Evolutionary conservation across 1,140 invertebrate species (phyloP), one percentile per base, ranked within the genome.

Genomic region (Spodoptera frugiperda): DNA sequence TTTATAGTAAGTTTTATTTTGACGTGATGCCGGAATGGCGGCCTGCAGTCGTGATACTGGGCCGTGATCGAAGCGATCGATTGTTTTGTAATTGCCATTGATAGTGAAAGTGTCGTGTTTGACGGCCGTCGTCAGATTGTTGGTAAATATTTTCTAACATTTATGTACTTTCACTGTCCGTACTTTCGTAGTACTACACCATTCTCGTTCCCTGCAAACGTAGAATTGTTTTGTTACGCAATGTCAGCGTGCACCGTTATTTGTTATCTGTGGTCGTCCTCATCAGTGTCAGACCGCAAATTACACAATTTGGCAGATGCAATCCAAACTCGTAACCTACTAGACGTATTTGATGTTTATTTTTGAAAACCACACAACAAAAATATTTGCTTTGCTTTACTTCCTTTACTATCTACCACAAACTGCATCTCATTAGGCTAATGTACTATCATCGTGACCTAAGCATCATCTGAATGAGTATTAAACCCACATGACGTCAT

Each of bases 81-180:
- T 82, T 82, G 82, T 80, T 80, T 79, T 63, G 68, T 86, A 84
- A 86, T 82, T 84, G 79, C 75, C 82, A 84, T 82, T 84, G 84
- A 86, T 81, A 86, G 84, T 84, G 84, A 86, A 84, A 86, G 84
- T 82, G 77, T 78, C 63, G 44, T 68, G 65, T 51, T 78, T 68
- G 67, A 73, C 73, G 71, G 55, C 53, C 65, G 78, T 65, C 78
- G 49, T 57, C 74, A 57, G 61, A 53, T 80, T 76, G 74, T 79
- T 73, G 78, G 80, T 82, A 82, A 82, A 83, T 83, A 83, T 83
- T 82, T 76, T 63, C 74, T 61, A 78, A 75, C 48, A 77, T 80
- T 70, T 82, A 71, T 46, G 30, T 49, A 80, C 78, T 82, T 82
- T 82, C 81, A 80, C 81, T 78, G 67, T 49, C 25, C 44, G 11